Evolutionary conservation across 2,113 vertebrate species (phyloP).

Genomic region (Halichoeres trimaculatus): DNA sequence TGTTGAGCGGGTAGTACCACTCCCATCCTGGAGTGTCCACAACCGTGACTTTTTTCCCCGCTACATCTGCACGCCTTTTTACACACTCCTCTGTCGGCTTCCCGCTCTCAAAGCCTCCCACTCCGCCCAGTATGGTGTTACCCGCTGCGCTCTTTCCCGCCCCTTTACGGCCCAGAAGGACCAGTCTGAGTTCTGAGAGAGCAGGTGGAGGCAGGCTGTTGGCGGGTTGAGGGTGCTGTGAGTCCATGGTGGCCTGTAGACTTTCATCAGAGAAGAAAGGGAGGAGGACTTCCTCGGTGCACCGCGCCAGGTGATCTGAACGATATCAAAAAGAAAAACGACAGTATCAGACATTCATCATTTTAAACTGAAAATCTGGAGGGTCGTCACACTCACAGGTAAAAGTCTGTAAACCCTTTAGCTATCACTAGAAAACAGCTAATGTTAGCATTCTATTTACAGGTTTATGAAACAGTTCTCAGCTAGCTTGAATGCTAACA

Average conservation of each 20-base stretch:
- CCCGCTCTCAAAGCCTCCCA: slow-evolving; percentile 66
- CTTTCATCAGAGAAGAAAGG: slow-evolving; percentile 71
- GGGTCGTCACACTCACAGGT: no score
- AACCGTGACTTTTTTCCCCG: slow-evolving; percentile 68
- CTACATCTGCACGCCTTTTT: slow-evolving; percentile 67
- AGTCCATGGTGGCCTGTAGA: slow-evolving; percentile 49
- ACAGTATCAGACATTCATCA: not conserved
- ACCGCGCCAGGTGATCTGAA: slow-evolving; percentile 57
- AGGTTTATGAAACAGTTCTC: no score
- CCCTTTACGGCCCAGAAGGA: slow-evolving; percentile 81
- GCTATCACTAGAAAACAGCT: no score
- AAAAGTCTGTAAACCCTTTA: no score
- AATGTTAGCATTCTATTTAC: no score
- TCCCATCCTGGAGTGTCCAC: slow-evolving; percentile 85
- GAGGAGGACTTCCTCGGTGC: slow-evolving; percentile 66
- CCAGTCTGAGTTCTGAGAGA: slow-evolving; percentile 73
- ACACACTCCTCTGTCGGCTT: slow-evolving; percentile 82
- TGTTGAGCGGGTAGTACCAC: slow-evolving; percentile 84
- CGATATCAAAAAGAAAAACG: slow-evolving; percentile 40
- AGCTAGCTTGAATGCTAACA: no score
- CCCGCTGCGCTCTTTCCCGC: slow-evolving; percentile 78
- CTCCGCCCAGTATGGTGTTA: slow-evolving; percentile 76
- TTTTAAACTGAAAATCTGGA: not conserved
- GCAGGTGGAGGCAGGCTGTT: not conserved
- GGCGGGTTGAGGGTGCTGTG: not conserved